phyloP scores from a whole-genome alignment of 2,888 invertebrate genomes.

The Tipula lateralis region DNA sequence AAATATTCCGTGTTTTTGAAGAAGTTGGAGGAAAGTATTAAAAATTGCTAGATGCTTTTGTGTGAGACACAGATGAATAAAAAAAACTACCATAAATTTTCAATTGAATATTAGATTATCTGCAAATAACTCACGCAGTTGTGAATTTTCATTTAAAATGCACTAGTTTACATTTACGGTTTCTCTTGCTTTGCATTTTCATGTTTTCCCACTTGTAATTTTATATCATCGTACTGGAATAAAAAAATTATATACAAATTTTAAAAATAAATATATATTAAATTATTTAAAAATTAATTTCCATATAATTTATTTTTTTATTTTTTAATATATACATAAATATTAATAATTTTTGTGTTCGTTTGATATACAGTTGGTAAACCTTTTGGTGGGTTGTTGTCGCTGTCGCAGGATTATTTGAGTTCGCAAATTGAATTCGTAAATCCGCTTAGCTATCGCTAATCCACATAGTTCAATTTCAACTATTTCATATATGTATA shows the following conservation, averaged over 20 bases:
- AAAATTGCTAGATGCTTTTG: too few species aligned
- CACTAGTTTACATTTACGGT: neutral
- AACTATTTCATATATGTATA: neutral
- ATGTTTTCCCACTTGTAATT: neutral
- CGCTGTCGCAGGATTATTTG: neutral
- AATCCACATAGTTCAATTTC: neutral
- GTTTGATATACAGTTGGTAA: neutral
- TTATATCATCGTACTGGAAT: neutral
- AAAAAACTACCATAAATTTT: neutral
- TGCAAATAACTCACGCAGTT: neutral
- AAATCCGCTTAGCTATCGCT: neutral
- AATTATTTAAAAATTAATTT: neutral
- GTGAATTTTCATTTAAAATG: neutral
- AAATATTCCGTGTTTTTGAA: too few species aligned
- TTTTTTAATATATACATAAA: neutral
- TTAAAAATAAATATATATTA: neutral
- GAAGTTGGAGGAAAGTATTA: too few species aligned
- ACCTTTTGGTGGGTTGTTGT: neutral
- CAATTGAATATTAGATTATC: neutral
- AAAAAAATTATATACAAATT: neutral
- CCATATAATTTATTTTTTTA: neutral
- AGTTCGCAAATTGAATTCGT: neutral
- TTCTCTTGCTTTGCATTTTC: neutral
- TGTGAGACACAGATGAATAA: neutral
- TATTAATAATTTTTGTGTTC: neutral